Conservation (phyloP, 2,888 invertebrate species). For the Phasia obesa region DNA sequence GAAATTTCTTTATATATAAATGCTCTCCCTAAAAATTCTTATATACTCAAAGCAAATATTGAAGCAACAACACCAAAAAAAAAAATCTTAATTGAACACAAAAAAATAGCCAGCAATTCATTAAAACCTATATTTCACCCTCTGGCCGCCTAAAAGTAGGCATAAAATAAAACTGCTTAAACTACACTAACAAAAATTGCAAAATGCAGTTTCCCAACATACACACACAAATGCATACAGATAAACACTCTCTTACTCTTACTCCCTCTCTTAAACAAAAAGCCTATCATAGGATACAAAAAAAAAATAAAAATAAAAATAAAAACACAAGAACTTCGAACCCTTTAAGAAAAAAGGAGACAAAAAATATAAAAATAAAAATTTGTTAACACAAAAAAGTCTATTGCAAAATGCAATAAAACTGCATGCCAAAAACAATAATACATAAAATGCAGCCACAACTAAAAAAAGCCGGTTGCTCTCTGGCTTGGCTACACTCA, state of each 20-base stretch:
- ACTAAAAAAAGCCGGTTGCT: constrained; percentile 63
- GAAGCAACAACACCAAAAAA: no score
- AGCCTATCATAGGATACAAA: constrained; percentile 16
- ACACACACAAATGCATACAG: background rate
- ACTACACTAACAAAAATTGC: constrained; percentile 15
- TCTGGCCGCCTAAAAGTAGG: constrained; percentile 59
- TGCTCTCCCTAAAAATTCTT: constrained; percentile 46
- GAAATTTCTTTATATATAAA: constrained; percentile 35
- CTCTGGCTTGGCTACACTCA: constrained; percentile 7
- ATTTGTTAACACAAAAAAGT: constrained; percentile 69
- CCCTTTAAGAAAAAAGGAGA: constrained; percentile 77
- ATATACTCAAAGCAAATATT: constrained; percentile 6
- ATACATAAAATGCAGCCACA: constrained; percentile 40
- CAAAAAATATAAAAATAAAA: constrained; percentile 71
- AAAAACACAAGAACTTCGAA: constrained; percentile 6
- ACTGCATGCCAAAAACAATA: constrained; percentile 53
- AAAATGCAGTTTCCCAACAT: constrained; percentile 22
- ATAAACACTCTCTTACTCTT: constrained; percentile 16
- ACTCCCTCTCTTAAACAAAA: constrained; percentile 45
- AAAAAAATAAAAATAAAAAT: background rate
- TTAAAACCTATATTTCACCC: background rate
- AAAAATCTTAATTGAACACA: background rate
- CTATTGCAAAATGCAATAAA: constrained; percentile 76
- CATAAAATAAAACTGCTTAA: constrained; percentile 32
- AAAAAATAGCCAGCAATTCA: no score